Conservation (phyloP, 2,888 invertebrate genomes). For the Fragum fragum region DNA sequence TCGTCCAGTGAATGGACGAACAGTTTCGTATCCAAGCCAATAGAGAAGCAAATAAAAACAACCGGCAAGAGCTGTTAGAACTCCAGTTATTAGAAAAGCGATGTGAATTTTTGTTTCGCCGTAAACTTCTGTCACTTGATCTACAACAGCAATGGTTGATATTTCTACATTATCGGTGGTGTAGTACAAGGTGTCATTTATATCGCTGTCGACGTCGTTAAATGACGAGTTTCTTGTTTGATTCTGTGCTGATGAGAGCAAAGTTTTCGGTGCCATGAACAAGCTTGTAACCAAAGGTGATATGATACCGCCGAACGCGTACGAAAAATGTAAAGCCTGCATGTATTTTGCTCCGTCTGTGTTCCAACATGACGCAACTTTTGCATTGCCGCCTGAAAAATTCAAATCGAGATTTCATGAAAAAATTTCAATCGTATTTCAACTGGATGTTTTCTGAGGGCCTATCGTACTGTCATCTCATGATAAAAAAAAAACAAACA, state of each 20-base stretch:
- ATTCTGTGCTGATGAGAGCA: background rate
- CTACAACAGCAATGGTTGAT: background rate
- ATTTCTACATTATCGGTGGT: background rate
- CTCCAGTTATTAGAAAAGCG: constrained; percentile 68
- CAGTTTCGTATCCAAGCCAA: constrained; percentile 44
- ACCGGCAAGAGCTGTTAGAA: constrained; percentile 52
- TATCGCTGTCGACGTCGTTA: background rate
- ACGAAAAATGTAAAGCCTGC: constrained; percentile 87
- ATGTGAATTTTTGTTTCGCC: constrained; percentile 57
- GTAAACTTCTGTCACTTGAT: constrained; percentile 16
- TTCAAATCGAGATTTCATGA: no score
- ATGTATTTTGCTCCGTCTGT: constrained; percentile 84
- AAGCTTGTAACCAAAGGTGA: constrained; percentile 86
- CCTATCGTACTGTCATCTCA: no score
- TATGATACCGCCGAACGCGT: constrained; percentile 86
- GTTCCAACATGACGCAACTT: constrained; percentile 82
- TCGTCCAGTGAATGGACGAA: constrained; percentile 23
- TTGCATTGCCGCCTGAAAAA: constrained; percentile 82
- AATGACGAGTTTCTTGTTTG: background rate
- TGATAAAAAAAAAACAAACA: no score
- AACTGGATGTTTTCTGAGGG: no score
- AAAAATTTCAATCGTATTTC: no score
- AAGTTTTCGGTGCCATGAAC: constrained; percentile 76
- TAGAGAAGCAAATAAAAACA: constrained; percentile 53
- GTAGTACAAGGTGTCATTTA: background rate